Evolutionary conservation across 2,888 invertebrate genomes (phyloP).

Genomic region (Cotesia congregata): DNA sequence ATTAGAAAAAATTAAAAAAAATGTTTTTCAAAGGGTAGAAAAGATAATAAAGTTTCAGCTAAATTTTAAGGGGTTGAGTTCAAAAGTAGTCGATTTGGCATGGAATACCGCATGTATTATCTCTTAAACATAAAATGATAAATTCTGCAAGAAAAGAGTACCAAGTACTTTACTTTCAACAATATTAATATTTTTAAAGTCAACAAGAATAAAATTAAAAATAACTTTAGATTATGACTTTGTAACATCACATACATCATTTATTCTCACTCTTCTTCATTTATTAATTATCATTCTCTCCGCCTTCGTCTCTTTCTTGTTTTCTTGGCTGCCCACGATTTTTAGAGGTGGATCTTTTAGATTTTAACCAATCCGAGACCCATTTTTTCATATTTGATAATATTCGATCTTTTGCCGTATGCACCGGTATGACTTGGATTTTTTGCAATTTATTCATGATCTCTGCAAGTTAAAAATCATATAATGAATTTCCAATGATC

Average conservation of each 20-base stretch:
- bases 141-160: not conserved
- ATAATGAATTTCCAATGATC: not conserved
- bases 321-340: not conserved
- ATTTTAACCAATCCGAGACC: not conserved
- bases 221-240: not conserved
- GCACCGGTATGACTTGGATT: not conserved
- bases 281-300: not conserved
- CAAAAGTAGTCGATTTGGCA: no score
- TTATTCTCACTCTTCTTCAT: not conserved
- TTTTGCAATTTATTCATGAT: not conserved
- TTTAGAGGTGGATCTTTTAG: not conserved
- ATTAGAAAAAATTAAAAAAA: no score
- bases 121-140: not conserved
- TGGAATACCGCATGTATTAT: no score
- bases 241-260: not conserved
- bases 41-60: no score
- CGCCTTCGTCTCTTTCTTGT: not conserved
- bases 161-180: not conserved
- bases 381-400: not conserved
- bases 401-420: not conserved
- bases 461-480: not conserved
- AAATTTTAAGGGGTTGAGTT: no score
- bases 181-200: not conserved
- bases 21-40: no score
- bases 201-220: not conserved